A percentile compares a stretch with the other conserved stretches of the same genome.
These are phyloP conservation scores for Trachelipus rathkii DNA, from an alignment of 1,140 invertebrate genomes.

Conservation along the genomic window DNA sequence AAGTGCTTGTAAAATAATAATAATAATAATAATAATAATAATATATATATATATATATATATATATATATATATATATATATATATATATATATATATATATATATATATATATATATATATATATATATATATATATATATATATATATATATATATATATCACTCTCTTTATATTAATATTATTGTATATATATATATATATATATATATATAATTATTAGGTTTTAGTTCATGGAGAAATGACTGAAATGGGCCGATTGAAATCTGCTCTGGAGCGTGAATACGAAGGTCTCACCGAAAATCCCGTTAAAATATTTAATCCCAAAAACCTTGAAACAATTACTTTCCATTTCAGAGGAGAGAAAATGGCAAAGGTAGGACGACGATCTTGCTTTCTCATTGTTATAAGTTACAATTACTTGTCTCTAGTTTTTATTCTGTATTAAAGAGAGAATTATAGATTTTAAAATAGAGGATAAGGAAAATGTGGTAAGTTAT, in stretches of 20 bases:
- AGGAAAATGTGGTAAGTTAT: no score
- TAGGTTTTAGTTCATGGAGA: conserved; percentile 95
- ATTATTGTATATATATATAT: no score
- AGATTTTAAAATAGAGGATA: no score
- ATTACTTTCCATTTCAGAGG: conserved; percentile 92
- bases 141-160: no score
- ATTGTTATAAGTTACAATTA: neutral
- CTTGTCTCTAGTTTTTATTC: neutral
- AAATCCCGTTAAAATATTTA: conserved; percentile 86
- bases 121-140: no score
- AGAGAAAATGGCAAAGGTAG: conserved; percentile 89
- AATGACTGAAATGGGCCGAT: conserved; percentile 94
- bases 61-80: neutral
- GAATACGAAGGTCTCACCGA: conserved; percentile 77
- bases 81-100: neutral
- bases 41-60: no score
- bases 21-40: no score
- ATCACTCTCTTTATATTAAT: no score
- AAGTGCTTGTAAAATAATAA: no score
- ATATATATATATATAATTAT: no score
- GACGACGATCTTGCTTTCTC: neutral
- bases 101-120: no score
- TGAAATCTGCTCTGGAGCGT: conserved; percentile 87
- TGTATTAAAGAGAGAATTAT: no score
- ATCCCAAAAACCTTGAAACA: conserved; percentile 90